Base-by-base conservation (phyloP, 1,140 invertebrate genomes). In the Nasonia longicornis region DNA sequence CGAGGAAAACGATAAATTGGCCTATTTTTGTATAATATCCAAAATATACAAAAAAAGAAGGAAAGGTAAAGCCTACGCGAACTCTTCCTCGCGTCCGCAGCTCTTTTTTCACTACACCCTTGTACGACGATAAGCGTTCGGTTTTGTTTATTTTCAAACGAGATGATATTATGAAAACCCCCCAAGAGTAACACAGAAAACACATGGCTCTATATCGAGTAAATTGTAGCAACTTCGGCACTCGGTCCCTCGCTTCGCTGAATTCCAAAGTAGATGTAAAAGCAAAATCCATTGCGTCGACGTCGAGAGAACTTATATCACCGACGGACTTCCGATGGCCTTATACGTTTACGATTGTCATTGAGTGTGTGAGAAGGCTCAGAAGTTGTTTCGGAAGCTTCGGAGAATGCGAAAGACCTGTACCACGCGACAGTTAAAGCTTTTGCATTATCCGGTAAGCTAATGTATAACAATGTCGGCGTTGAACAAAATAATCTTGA, bases 171-270 rank as follows among this genome's bases (percentile, higher is more conserved):
- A n/a, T 58, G 6, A 58, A 3, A 2, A 7, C 3, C 64, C 64
- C 8, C 64, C 22, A 16, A 26, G 22, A 67, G 0, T 31, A 67
- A 66, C 31, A 31, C 66, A 16, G 66, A 67, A 12, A 58, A 58
- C 52, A 58, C 16, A 58, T 58, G 22, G 22, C 64, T 31, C 71
- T 45, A 14, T 73, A 64, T 77, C 35, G 22, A 79, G 64, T 67
- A 63, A 67, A 69, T 71, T 83, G 31, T 67, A 64, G 75, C 78
- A 80, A 83, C 74, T 80, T 80, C 67, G 78, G 69, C 78, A 77
- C 38, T 79, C 26, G 58, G 77, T 80, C 74, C 74, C 75, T 69
- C 12, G 75, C 64, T 79, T 77, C 69, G 31, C 71, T 82, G 76
- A 75, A 73, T 73, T 77, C 26, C 20, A 77, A 70, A 73, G 14